Evolutionary conservation across 1,140 invertebrate genomes (phyloP), one percentile per base, ranked within the genome.

Genomic region (Eubasilissa regina): DNA sequence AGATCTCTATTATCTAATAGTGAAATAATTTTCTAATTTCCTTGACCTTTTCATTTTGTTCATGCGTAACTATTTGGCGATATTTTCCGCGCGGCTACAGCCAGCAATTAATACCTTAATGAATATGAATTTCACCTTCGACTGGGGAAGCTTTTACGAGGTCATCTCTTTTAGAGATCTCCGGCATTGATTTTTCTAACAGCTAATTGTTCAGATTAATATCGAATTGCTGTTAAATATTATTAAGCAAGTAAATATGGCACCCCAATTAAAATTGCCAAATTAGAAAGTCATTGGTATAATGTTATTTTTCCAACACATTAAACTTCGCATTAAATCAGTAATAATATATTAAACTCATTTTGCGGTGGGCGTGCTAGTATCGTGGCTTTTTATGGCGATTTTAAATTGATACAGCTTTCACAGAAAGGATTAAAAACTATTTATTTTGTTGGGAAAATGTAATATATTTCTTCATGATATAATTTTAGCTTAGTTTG

Each of bases 131-230:
- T 43, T 64, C 21, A 25, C 25, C 60, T 25, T 64, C 21, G 21
- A 43, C n/a, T 43, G 15, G 60, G 11, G 35, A 51, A 70, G 47
- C 66, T 1, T 11, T 13, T 11, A 19, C 66, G 66, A 70, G 66
- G 66, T 53, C 66, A 70, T 62, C 47, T n/a, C 45, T 6, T 12
- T 15, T 13, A n/a, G 19, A 70, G 19, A 70, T 70, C 47, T 19
- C 15, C 15, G 44, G 13, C 44, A 70, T 70, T 70, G 66, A 70
- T 70, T 70, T 70, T 70, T 21, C n/a, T 47, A 0, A 19, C 15
- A 47, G 19, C 66, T 70, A 70, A 70, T 70, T 70, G 66, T 25
- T 47, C n/a, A 47, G 66, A 53, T 25, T 17, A 70, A 19, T 70
- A 25, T 70, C 17, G 15, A 17, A 51, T 48, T 21, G 66, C 15